Base-by-base conservation (phyloP, 2,888 invertebrate species). In the Eilema caniola region DNA sequence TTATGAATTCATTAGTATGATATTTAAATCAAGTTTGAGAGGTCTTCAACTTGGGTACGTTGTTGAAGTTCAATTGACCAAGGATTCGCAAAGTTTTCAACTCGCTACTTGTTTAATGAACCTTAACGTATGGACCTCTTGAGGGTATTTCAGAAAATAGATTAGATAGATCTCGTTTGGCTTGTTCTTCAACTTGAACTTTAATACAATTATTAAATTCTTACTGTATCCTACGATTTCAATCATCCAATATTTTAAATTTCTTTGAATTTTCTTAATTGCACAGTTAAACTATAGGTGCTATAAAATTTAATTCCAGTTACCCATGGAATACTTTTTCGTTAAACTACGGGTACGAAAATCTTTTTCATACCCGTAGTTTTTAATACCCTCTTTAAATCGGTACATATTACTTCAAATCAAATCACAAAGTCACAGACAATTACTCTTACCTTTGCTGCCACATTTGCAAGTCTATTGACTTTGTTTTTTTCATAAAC, bases 1-100 rank as follows among this genome's bases (percentile, higher is more conserved):
- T 12, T 59, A 74, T 69, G 62, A 69, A 73, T 72, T 70, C 67
- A 69, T 75, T 70, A 75, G 41, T 66, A 53, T 5, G 28, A 47
- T 64, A 62, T 72, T 67, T 60, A 0, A 12, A 71, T 5, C n/a
- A 73, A 82, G 62, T 76, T 82, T 23, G 62, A 53, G 67, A 28
- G 61, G 57, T 60, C 65, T 70, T 59, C 20, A 71, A 72, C 33
- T 70, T 69, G 28, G 37, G 20, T 20, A 59, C 63, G 70, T 80
- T 80, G 80, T 75, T 81, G 65, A 75, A 80, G 70, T 80, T 80
- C 23, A 73, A 80, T 78, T 82, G 80, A 74, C 80, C 80, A 75
- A 81, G 66, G 62, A 77, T 69, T 82, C 79, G 59, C 25, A 10
- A 67, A 82, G 71, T 77, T 74, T 12, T 24, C 12, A 70, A 68